Evolutionary conservation across 1,140 invertebrate species (phyloP).

Genomic region (Asobara japonica): DNA sequence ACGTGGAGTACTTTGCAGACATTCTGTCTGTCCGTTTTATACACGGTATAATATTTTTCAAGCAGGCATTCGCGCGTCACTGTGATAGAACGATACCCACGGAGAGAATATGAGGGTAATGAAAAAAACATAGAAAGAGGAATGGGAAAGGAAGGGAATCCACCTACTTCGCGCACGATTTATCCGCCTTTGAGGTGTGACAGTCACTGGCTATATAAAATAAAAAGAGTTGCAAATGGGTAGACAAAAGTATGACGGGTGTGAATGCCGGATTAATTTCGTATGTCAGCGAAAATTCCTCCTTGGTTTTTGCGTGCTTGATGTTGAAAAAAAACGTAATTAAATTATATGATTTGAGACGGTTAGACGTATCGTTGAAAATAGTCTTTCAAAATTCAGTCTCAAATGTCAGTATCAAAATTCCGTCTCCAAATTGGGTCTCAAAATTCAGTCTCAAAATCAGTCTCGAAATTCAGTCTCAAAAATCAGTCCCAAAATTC

Average conservation of each 20-base stretch:
- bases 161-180: background rate
- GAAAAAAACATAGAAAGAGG: background rate
- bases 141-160: background rate
- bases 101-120: background rate
- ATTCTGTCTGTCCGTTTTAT: conserved; percentile 6
- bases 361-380: too few species aligned
- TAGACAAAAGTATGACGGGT: conserved; percentile 25
- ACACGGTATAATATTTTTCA: background rate
- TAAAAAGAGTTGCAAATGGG: conserved; percentile 31
- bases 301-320: conserved; percentile 38
- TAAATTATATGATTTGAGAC: too few species aligned
- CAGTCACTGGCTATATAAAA: conserved; percentile 4
- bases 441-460: too few species aligned
- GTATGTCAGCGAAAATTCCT: conserved; percentile 28
- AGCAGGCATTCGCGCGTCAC: conserved; percentile 2
- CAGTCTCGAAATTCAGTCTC: too few species aligned
- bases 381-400: too few species aligned
- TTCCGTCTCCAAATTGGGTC: too few species aligned
- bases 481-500: too few species aligned
- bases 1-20: background rate
- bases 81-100: background rate
- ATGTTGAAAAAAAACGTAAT: too few species aligned
- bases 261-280: conserved; percentile 31
- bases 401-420: too few species aligned
- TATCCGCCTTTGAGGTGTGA: conserved; percentile 1